A percentile compares a stretch with the other conserved stretches of the same genome.
Conservation (phyloP, 2,113 vertebrate species). For the Octodon degus region DNA sequence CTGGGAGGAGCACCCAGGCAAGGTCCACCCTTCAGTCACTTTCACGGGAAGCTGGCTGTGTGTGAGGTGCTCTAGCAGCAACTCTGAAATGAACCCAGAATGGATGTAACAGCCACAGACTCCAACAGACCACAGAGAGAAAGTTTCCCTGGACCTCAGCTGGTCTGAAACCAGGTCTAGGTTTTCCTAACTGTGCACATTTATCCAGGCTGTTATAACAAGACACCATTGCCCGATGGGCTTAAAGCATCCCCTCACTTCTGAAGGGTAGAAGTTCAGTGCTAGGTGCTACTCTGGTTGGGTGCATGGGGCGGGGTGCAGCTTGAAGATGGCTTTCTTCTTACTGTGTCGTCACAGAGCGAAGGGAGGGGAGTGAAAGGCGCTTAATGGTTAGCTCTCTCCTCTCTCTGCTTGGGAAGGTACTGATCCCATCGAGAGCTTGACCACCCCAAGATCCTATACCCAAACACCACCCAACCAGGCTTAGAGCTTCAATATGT, state of each 20-base stretch:
- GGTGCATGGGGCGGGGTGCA: neutral
- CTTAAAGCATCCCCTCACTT: neutral
- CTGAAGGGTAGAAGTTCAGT: neutral
- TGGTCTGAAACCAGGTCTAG: neutral
- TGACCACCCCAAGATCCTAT: neutral
- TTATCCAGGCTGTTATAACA: neutral
- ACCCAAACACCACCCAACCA: neutral
- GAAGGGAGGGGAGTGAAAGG: neutral
- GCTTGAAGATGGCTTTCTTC: neutral
- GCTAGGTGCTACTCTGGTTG: neutral
- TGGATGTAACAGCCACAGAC: neutral
- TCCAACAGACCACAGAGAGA: neutral
- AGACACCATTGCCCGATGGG: neutral
- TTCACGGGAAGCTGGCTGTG: neutral
- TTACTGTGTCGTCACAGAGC: neutral
- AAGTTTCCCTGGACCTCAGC: no score
- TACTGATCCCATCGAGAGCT: neutral
- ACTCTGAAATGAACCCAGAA: constrained; percentile 3
- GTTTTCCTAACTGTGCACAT: neutral
- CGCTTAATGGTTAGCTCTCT: neutral
- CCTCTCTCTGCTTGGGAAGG: neutral
- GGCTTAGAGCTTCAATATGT: neutral
- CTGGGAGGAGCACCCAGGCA: neutral
- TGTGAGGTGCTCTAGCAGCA: neutral
- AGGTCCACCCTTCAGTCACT: neutral